Conservation (phyloP, 2,888 invertebrate genomes). For the Cheilosia soror region DNA sequence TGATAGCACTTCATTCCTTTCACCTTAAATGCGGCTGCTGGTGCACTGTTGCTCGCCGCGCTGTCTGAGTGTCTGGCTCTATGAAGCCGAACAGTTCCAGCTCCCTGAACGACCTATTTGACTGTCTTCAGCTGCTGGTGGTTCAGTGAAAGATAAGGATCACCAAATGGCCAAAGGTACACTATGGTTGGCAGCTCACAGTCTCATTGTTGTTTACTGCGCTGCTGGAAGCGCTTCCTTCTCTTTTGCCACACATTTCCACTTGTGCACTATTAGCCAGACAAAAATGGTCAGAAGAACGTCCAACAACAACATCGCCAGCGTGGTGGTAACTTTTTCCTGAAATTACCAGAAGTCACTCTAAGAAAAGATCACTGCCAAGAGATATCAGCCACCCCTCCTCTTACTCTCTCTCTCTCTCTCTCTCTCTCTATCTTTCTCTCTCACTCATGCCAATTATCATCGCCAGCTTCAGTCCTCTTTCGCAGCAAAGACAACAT, state of each 20-base stretch:
- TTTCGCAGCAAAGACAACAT: constrained; percentile 53
- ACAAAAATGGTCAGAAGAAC: background rate
- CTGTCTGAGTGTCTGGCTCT: constrained; percentile 57
- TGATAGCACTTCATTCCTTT: constrained; percentile 73
- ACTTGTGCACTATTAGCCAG: constrained; percentile 59
- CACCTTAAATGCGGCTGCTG: constrained; percentile 51
- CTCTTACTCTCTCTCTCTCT: background rate
- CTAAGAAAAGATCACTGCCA: constrained; percentile 68
- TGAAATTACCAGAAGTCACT: constrained; percentile 73
- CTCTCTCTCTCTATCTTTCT: background rate
- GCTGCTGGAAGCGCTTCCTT: constrained; percentile 41
- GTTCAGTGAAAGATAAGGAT: constrained; percentile 69
- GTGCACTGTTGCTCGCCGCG: constrained; percentile 43
- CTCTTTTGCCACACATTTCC: constrained; percentile 44
- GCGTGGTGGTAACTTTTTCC: constrained; percentile 38
- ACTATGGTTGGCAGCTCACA: constrained; percentile 69
- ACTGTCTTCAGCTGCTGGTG: constrained; percentile 62
- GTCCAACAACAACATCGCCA: constrained; percentile 31
- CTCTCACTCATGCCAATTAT: constrained; percentile 41
- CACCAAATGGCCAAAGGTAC: constrained; percentile 72
- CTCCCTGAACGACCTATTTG: constrained; percentile 70
- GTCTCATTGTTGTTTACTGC: constrained; percentile 60
- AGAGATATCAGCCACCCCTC: constrained; percentile 45
- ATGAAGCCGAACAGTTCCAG: constrained; percentile 52
- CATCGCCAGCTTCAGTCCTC: constrained; percentile 11